Percentiles rank a stretch among this genome's conserved stretches.
Conservation (phyloP, 2,888 invertebrate species). For the Dolichopus griseipennis region DNA sequence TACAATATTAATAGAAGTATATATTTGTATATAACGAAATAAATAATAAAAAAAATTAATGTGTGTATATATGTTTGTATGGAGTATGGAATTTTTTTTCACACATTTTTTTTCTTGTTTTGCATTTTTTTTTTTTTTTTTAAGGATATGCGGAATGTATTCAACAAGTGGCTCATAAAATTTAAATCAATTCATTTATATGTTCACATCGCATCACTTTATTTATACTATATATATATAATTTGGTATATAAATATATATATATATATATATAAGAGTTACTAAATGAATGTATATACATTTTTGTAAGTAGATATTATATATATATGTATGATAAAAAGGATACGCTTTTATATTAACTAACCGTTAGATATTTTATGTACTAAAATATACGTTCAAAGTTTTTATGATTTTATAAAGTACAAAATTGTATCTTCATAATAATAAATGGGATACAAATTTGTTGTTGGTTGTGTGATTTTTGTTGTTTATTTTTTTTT, state of each 20-base stretch:
- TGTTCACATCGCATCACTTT: slow-evolving; percentile 24
- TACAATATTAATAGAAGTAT: background rate
- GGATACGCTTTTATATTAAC: background rate
- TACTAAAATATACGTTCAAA: too few relatives aligned
- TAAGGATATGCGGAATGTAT: slow-evolving; percentile 20
- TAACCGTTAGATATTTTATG: too few relatives aligned
- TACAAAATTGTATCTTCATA: too few relatives aligned
- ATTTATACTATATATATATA: slow-evolving; percentile 13
- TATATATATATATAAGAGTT: background rate
- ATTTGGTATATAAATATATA: slow-evolving; percentile 12
- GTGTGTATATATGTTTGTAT: too few relatives aligned
- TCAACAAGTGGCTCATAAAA: slow-evolving; percentile 31
- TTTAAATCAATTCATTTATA: slow-evolving; percentile 31
- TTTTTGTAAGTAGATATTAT: background rate
- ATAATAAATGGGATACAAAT: too few relatives aligned
- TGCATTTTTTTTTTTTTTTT: slow-evolving; percentile 15
- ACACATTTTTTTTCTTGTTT: slow-evolving; percentile 13
- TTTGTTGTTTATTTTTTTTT: too few relatives aligned
- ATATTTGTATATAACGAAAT: background rate
- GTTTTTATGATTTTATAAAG: too few relatives aligned
- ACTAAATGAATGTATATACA: too few relatives aligned
- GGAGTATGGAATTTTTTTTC: too few relatives aligned
- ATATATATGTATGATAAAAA: background rate
- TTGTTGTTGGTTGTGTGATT: too few relatives aligned
- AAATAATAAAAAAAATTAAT: background rate